Evolutionary conservation across 2,888 invertebrate species (phyloP).

Genomic region (Chrysomela aeneicollis): DNA sequence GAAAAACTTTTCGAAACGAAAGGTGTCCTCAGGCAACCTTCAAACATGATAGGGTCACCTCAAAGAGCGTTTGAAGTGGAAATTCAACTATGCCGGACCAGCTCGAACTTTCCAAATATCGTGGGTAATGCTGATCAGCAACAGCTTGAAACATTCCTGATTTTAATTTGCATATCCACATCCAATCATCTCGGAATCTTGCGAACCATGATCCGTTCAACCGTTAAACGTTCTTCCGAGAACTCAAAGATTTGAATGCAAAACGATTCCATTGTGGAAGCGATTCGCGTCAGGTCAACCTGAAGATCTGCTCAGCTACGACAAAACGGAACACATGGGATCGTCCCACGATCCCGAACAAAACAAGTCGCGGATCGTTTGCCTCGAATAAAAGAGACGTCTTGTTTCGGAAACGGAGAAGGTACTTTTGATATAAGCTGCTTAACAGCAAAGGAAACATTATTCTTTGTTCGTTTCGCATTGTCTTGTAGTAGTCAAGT

Average conservation of each 20-base stretch:
- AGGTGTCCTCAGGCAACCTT: too few species aligned
- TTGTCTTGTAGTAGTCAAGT: not conserved
- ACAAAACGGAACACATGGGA: slow-evolving; percentile 20
- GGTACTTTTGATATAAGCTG: slow-evolving; percentile 9
- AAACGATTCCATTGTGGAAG: slow-evolving; percentile 42
- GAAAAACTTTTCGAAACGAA: too few species aligned
- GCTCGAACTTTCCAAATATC: too few species aligned
- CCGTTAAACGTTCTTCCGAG: slow-evolving; percentile 40
- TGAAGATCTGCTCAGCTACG: slow-evolving; percentile 26
- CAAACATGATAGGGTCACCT: too few species aligned
- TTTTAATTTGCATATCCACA: not conserved
- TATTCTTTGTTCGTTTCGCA: not conserved
- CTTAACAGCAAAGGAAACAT: not conserved
- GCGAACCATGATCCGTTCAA: slow-evolving; percentile 23
- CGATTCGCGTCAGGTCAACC: slow-evolving; percentile 43
- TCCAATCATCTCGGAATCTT: not conserved
- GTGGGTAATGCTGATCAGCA: too few species aligned
- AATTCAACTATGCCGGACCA: too few species aligned
- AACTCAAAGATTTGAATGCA: slow-evolving; percentile 42
- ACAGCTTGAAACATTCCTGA: too few species aligned
- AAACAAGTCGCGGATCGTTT: slow-evolving; percentile 19
- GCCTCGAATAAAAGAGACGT: slow-evolving; percentile 21
- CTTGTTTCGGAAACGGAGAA: slow-evolving; percentile 14
- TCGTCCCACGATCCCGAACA: slow-evolving; percentile 27
- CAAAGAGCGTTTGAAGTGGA: too few species aligned